Base-by-base conservation (phyloP, 2,113 vertebrate genomes). In the Herpailurus yagouaroundi region DNA sequence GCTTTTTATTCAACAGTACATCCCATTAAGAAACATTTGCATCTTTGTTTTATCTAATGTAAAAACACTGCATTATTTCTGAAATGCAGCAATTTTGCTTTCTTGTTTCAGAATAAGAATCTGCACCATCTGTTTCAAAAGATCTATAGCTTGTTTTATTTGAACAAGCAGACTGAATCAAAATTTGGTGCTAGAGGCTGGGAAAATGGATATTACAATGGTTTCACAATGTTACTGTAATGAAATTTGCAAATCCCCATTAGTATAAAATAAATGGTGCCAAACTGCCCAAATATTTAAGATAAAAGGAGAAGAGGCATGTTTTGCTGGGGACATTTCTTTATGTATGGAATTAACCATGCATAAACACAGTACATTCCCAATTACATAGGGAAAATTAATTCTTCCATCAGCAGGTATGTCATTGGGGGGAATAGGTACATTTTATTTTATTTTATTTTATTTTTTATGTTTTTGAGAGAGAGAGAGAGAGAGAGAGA, bases 91-190 rank as follows among this genome's bases (percentile, higher is more conserved):
- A 94, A 45, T 94, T 85, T 86, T 85, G 16, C 12, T 85, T 91
- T 89, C 76, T 88, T 97, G 41, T 94, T 96, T 93, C 33, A 86
- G 29, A 91, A 71, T 25, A 85, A 96, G 52, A 85, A 95, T 93
- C 4, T 16, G 11, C 10, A 89, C 45, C 92, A 94, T 89, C 74
- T 96, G 94, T 71, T 97, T 95, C 13, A 76, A 91, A 86, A 95
- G 93, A 95, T 89, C 69, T 96, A 89, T 89, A 74, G 73, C 63
- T 93, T 94, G 4, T 88, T 97, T 97, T 91, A 81, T 93, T 96
- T 93, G 89, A 91, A 93, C 29, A 91, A 97, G 97, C 66, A 94
- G 71, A 96, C 52, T 91, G 60, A 97, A 83, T 91, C 45, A 69
- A 82, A 97, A 94, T 82, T 93, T 96, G 79, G 13, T 94, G 19